Evolutionary conservation across 2,113 vertebrate species (phyloP), one percentile per base, ranked within the genome.

Genomic region (Salvator merianae): DNA sequence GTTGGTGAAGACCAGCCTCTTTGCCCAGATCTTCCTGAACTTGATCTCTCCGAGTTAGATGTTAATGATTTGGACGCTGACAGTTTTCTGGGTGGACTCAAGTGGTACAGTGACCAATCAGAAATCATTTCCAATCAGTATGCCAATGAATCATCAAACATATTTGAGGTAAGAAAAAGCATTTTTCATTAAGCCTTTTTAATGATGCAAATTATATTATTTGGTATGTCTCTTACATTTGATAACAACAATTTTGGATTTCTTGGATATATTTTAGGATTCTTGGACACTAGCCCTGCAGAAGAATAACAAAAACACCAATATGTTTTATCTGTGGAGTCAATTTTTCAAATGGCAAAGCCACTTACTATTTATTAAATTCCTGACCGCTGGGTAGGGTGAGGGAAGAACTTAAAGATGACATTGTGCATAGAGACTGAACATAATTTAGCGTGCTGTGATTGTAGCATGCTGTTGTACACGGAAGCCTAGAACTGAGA

Each of bases 1-100:
- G 98, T 99, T 96, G 99, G 99, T 10, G 99, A 99, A 98, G 99
- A 99, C 96, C 98, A 99, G 95, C 99, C 99, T 94, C 98, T 99
- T 93, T 99, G 98, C 94, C 98, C 99, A 79, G 99, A 99, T 96
- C 97, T 99, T 92, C 99, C 99, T 81, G 99, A 99, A 96, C 98
- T 99, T 83, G 99, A 99, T 95, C 98, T 99, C 88, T 99, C 98
- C n/a, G 99, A 99, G 97, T 97, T 99, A 89, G 99, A 99, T 90
- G 99, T 99, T 94, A 99, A 98, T 0, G 99, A 99, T 96, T 97
- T 99, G 94, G 98, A 99, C 24, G 97, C 98, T 0, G 98, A 99
- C 95, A 97, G 97, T 94, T 99, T 99, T 95, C 95, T 99, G 92
- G 98, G 98, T 50, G 99, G 99, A 93, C 97, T 99, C 95, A 99